A percentile compares a stretch with the other conserved stretches of the same genome.
phyloP scores from a whole-genome alignment of 92 coral and sea anemone species.

The Meandrina meandrites region DNA sequence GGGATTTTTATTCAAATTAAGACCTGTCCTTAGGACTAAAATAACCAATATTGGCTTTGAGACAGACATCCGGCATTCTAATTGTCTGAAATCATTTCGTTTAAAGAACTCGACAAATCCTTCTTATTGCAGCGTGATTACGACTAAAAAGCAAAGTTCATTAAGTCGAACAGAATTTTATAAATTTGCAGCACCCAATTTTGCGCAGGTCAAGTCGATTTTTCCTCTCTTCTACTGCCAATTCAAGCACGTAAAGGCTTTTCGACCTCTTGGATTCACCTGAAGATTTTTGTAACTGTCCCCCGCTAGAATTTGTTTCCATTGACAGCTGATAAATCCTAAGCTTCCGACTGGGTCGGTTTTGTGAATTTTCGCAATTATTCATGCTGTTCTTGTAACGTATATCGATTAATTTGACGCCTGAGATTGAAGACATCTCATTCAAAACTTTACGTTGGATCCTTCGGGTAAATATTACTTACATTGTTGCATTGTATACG shows the following conservation, averaged over 20 bases:
- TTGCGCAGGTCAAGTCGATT: neutral
- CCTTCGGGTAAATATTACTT: neutral
- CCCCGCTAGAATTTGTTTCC: neutral
- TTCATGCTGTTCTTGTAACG: neutral
- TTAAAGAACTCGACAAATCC: conserved; percentile 2
- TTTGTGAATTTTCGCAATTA: neutral
- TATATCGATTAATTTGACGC: neutral
- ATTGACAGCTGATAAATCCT: neutral
- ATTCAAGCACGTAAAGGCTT: neutral
- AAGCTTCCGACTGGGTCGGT: neutral
- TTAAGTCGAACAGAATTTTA: neutral
- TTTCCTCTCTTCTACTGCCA: neutral
- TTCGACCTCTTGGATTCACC: neutral
- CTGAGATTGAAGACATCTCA: neutral
- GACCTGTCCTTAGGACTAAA: neutral
- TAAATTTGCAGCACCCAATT: neutral
- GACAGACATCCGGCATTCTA: neutral
- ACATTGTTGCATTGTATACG: neutral
- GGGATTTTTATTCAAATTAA: conserved; percentile 3
- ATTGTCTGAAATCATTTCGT: conserved; percentile 3
- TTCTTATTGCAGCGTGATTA: neutral
- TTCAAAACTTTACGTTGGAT: neutral
- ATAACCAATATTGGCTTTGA: neutral
- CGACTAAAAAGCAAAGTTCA: neutral
- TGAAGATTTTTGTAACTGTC: neutral